These are phyloP conservation scores for Tenthredo notha DNA, from an alignment of 2,888 invertebrate species.

Conservation along the genomic window DNA sequence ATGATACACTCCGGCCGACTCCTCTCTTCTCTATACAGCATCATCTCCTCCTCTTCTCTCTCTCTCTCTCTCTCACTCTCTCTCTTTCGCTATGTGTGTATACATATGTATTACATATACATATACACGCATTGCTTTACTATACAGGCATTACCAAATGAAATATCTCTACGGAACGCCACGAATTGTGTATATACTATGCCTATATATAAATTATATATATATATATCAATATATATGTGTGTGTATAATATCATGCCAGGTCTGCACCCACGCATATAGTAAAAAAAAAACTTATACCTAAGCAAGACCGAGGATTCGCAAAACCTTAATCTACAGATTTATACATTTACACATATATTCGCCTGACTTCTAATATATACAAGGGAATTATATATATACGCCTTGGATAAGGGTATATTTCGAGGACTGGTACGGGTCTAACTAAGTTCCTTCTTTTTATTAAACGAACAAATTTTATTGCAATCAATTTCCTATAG, in stretches of 20 bases:
- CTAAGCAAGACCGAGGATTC: neutral
- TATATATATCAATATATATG: neutral
- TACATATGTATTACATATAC: neutral
- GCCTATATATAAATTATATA: neutral
- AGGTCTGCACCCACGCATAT: neutral
- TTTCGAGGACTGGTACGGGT: too few relatives aligned
- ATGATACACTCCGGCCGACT: slow-evolving; percentile 56
- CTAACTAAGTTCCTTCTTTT: too few relatives aligned
- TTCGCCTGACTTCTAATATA: too few relatives aligned
- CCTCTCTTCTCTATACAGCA: slow-evolving; percentile 40
- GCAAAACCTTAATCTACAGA: too few relatives aligned
- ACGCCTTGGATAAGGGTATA: too few relatives aligned
- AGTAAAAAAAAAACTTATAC: too few relatives aligned
- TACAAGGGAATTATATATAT: too few relatives aligned
- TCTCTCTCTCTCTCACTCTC: slow-evolving; percentile 45
- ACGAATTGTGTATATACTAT: neutral
- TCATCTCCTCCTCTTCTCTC: slow-evolving; percentile 43
- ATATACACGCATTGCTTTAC: slow-evolving; percentile 3
- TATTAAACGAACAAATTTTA: too few relatives aligned
- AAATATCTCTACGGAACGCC: slow-evolving; percentile 64
- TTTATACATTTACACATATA: too few relatives aligned
- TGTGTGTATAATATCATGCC: neutral
- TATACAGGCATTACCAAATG: slow-evolving; percentile 69
- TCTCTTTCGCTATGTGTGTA: neutral
- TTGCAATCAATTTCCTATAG: too few relatives aligned